Percentiles rank a stretch among this genome's conserved stretches.
phyloP scores from a whole-genome alignment of 2,888 invertebrate genomes.

The Nematopogon swammerdamellus region DNA sequence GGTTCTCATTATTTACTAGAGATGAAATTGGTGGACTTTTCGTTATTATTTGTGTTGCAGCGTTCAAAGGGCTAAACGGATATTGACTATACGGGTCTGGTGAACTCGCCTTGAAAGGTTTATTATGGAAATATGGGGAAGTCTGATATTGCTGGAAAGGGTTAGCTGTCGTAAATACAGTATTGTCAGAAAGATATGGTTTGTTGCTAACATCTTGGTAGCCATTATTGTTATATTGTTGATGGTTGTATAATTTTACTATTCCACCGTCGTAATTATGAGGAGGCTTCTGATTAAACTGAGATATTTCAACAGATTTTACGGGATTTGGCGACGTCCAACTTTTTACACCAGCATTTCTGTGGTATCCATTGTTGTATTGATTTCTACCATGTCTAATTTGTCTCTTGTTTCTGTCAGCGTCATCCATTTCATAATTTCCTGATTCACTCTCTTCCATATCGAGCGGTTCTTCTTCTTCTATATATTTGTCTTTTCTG shows the following conservation, averaged over 20 bases:
- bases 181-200: slow-evolving; percentile 20
- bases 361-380: slow-evolving; percentile 29
- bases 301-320: slow-evolving; percentile 27
- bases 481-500: slow-evolving; percentile 23
- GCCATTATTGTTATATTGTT: slow-evolving; percentile 21
- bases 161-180: slow-evolving; percentile 25
- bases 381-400: slow-evolving; percentile 27
- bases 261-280: slow-evolving; percentile 25
- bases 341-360: slow-evolving; percentile 23
- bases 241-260: slow-evolving; percentile 20
- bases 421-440: slow-evolving; percentile 19
- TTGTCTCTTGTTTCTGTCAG: slow-evolving; percentile 48
- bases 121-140: slow-evolving; percentile 22
- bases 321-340: slow-evolving; percentile 31
- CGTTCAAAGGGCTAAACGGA: slow-evolving; percentile 24
- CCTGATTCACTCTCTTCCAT: slow-evolving; percentile 14
- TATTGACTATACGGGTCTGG: slow-evolving; percentile 27
- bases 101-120: slow-evolving; percentile 35
- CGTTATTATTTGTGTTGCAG: slow-evolving; percentile 42
- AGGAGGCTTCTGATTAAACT: slow-evolving; percentile 22
- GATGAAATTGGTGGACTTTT: slow-evolving; percentile 56
- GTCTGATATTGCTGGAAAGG: slow-evolving; percentile 28
- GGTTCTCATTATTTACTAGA: slow-evolving; percentile 33
- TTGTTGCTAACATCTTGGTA: slow-evolving; percentile 22
- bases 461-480: slow-evolving; percentile 12